Base-by-base conservation (phyloP, 2,113 vertebrate species). In the Tachysurus fulvidraco region DNA sequence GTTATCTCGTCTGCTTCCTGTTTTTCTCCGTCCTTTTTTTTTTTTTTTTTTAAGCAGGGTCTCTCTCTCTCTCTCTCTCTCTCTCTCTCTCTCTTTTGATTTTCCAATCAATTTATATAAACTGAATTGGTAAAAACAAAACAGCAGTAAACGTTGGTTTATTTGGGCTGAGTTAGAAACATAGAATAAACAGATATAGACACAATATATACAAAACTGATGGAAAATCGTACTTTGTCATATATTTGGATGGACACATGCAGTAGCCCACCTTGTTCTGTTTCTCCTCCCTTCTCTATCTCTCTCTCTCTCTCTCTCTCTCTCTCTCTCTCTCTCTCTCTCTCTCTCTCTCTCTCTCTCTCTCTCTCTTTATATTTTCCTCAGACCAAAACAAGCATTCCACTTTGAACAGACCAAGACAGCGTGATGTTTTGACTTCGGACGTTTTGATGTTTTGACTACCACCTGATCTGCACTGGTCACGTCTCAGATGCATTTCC, bases 361-460 rank as follows among this genome's bases (percentile, higher is more conserved):
- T 50, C 46, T 50, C 13, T 77, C 57, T 41, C 28, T 55, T 10
- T 44, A 0, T 67, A 30, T 73, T 54, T 60, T 41, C 81, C 65
- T 86, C 62, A 77, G 71, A 87, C 80, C 80, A 83, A 83, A 78
- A 25, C 25, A 57, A 87, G 71, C 81, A 87, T 87, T 88, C 82
- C 83, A 73, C n/a, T 73, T 71, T n/a, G 55, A 60, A 52, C 67
- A 76, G 57, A 81, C 79, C 65, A 60, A 64, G 50, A 25, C 30
- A 17, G 30, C 1, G 50, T 50, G 73, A 78, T 62, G 80, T 62
- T 74, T 46, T 86, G 17, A 44, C 11, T 62, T 62, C 46, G 14
- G 59, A 67, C 52, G 79, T 74, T 36, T 36, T 36, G 36, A 67
- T 62, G 79, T 74, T 36, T 36, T 36, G 36, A 36, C 36, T 36